phyloP scores from a whole-genome alignment of 2,888 invertebrate genomes.

The Drosophila pseudotakahashii region DNA sequence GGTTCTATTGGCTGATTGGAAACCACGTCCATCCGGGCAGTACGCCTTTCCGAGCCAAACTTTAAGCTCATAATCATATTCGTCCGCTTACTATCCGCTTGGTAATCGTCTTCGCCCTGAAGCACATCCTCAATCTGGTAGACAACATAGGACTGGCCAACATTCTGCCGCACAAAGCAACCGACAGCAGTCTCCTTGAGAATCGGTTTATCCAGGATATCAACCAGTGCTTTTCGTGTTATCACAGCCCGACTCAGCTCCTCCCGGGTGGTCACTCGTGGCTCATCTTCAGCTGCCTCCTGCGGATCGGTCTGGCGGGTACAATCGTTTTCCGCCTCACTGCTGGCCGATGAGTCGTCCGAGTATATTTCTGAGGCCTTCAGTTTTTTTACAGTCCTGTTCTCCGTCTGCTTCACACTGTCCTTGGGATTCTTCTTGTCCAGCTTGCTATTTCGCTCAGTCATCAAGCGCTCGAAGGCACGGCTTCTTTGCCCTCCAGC shows the following conservation, averaged over 20 bases:
- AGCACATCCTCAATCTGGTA: slow-evolving; percentile 36
- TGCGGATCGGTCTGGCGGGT: neutral
- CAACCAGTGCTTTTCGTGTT: slow-evolving; percentile 41
- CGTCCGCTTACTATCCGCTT: slow-evolving; percentile 28
- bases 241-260: slow-evolving; percentile 32
- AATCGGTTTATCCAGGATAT: slow-evolving; percentile 50
- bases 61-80: slow-evolving; percentile 19
- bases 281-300: neutral
- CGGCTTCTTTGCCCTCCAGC: slow-evolving; percentile 15
- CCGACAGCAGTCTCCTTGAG: slow-evolving; percentile 45
- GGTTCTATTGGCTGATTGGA: slow-evolving; percentile 36
- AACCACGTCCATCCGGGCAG: slow-evolving; percentile 31
- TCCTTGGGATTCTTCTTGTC: neutral
- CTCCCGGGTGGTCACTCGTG: neutral
- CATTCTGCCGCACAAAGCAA: slow-evolving; percentile 50
- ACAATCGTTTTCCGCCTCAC: neutral
- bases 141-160: slow-evolving; percentile 8
- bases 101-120: slow-evolving; percentile 14
- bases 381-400: slow-evolving; percentile 11
- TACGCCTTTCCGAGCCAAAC: slow-evolving; percentile 5
- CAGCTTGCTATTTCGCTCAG: slow-evolving; percentile 9
- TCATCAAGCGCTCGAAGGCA: slow-evolving; percentile 37
- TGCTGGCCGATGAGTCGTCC: slow-evolving; percentile 34
- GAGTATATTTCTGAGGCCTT: slow-evolving; percentile 51
- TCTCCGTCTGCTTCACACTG: too few relatives aligned